Base-by-base conservation (phyloP, 2,888 invertebrate genomes). In the Athalia cordata region DNA sequence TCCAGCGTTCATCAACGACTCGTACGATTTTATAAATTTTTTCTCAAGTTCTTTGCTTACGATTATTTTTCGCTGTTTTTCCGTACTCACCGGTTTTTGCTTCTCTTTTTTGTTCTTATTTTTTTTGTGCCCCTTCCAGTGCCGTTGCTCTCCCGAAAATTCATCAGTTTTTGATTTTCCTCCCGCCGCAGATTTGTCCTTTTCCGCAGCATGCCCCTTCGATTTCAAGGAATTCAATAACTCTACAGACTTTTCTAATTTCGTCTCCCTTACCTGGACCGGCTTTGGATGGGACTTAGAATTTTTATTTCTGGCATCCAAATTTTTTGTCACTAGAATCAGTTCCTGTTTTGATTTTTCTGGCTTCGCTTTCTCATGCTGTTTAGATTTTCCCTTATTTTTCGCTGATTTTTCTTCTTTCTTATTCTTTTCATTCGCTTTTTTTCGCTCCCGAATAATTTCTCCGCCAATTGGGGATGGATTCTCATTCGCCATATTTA, bases 391-490 rank as follows among this genome's bases (percentile, higher is more conserved):
- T 3, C 4, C 5, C 45, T 47, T 57, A 43, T 57, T 67, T 13
- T 59, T 64, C 5, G 5, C 45, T 0, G 13, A 3, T 13, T 13
- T 57, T 11, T 7, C 3, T 7, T 59, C 50, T 47, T 65, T 57
- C 3, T n/a, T 59, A 49, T 13, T 67, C 49, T 29, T 5, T 7
- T 76, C 57, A 4, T 9, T 6, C 15, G 11, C 8, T 66, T 43
- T 29, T 13, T 66, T 78, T 66, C 45, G 47, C 76, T 76, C 13
- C 52, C 13, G 61, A 65, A 49, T 29, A 55, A 11, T 13, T 64
- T 78, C 78, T 43, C 77, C 77, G 45, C 8, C 62, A 11, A 64
- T 55, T 57, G 70, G 64, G 3, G 47, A 49, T 6, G 59, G 15
- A 65, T 65, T 76, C 52, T n/a, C n/a, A n/a, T 0, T 13, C 5